Evolutionary conservation across 2,797 vertebrate genomes (phyloP).

Genomic region (Chiloscyllium punctatum): DNA sequence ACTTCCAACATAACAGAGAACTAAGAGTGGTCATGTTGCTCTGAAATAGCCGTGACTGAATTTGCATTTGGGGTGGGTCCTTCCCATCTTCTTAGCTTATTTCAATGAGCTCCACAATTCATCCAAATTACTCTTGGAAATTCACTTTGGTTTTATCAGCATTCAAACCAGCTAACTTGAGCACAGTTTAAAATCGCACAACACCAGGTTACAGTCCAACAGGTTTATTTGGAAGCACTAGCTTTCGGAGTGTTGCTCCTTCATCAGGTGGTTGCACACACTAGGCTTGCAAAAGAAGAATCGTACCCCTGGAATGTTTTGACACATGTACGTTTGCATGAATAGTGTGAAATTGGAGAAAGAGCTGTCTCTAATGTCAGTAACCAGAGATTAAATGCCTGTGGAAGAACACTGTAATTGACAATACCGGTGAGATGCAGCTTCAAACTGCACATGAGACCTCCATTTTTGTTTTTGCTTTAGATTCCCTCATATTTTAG

Average conservation of each 20-base stretch:
- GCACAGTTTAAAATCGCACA: no score
- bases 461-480: neutral
- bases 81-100: neutral
- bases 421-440: neutral
- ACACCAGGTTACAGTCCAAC: no score
- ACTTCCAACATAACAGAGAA: neutral
- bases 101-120: neutral
- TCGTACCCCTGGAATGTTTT: neutral
- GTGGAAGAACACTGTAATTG: neutral
- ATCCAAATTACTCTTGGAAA: neutral
- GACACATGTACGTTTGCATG: neutral
- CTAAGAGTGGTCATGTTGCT: neutral
- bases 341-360: neutral
- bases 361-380: neutral
- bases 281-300: neutral
- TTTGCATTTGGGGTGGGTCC: neutral
- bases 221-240: no score
- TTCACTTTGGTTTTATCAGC: neutral
- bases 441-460: neutral
- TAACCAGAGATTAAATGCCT: neutral
- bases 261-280: no score
- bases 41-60: neutral
- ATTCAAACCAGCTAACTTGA: neutral
- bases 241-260: no score
- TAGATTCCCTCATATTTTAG: neutral